Evolutionary conservation across 2,113 vertebrate genomes (phyloP).

Genomic region (Sinocyclocheilus grahami): DNA sequence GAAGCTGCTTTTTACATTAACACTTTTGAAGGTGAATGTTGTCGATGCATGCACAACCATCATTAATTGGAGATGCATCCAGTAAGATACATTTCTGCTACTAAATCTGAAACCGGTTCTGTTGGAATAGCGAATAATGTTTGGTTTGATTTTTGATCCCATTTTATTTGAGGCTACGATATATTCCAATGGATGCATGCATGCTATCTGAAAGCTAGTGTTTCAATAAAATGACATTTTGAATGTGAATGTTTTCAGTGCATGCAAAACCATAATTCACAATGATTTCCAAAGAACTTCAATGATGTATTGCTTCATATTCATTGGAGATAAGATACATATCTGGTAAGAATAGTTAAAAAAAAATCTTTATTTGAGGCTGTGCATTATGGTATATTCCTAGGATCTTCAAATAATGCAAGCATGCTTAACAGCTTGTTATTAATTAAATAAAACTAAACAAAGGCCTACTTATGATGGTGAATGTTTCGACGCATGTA

Average conservation of each 20-base stretch:
- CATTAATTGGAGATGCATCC: not conserved
- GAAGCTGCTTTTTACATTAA: slow-evolving; percentile 18
- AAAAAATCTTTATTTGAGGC: too few relatives aligned
- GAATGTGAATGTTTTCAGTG: too few relatives aligned
- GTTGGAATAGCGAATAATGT: not conserved
- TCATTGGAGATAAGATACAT: not conserved
- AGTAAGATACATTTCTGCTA: not conserved
- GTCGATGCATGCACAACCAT: not conserved
- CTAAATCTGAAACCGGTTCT: not conserved
- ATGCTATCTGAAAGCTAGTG: not conserved
- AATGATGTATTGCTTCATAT: not conserved
- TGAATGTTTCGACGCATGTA: too few relatives aligned
- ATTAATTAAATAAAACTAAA: too few relatives aligned
- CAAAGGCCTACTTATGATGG: too few relatives aligned
- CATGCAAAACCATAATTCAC: not conserved
- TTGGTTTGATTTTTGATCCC: not conserved
- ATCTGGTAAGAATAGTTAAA: too few relatives aligned
- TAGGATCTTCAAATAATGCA: not conserved
- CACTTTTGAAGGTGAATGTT: not conserved
- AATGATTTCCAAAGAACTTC: not conserved
- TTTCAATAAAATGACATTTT: not conserved
- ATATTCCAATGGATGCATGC: too few relatives aligned
- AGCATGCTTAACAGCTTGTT: too few relatives aligned
- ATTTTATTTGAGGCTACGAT: not conserved
- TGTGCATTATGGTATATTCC: too few relatives aligned